Conservation (phyloP, 2,113 vertebrate species). For the Enhydra lutris region DNA sequence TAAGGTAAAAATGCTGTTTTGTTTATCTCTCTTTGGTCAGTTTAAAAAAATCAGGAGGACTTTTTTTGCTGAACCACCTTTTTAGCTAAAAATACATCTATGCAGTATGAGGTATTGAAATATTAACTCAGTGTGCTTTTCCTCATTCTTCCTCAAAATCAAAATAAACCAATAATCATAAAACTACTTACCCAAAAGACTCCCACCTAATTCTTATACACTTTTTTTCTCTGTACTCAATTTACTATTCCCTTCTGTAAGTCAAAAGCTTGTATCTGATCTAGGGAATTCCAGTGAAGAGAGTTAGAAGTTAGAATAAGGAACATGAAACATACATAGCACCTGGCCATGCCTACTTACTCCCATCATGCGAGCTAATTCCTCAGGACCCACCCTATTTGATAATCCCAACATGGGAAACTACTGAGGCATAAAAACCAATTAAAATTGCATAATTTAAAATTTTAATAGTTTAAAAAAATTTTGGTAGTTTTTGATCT, state of each 20-base stretch:
- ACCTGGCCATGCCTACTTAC: not conserved
- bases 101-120: not conserved
- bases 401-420: not conserved
- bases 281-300: not conserved
- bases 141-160: not conserved
- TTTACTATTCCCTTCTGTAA: not conserved
- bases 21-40: not conserved
- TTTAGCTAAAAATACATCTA: not conserved
- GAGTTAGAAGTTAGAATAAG: not conserved
- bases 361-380: not conserved
- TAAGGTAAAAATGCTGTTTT: not conserved
- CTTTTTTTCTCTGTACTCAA: not conserved
- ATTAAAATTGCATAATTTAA: not conserved
- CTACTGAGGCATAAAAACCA: not conserved
- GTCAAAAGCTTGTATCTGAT: not conserved
- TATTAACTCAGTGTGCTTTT: slow-evolving; percentile 5
- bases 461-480: not conserved
- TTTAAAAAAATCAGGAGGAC: not conserved
- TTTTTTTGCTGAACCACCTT: not conserved
- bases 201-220: not conserved
- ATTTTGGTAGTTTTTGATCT: not conserved
- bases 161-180: slow-evolving; percentile 41
- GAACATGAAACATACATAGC: not conserved
- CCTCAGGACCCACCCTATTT: not conserved
- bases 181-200: not conserved